Evolutionary conservation across 2,797 vertebrate genomes (phyloP), one percentile per base, ranked within the genome.

Genomic region (Bovichtus diacanthus): DNA sequence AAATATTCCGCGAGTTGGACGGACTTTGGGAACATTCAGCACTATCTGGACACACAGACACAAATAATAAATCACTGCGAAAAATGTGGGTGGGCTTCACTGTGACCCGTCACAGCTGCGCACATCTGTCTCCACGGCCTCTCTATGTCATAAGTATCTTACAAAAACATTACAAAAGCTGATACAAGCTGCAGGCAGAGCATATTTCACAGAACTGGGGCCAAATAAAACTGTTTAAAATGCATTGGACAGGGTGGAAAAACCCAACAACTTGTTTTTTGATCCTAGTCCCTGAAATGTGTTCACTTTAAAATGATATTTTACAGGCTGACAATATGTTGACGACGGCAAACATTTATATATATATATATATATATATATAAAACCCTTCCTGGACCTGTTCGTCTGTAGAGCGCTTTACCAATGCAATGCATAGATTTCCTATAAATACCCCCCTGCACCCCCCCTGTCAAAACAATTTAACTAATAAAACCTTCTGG

Each of bases 41-140:
- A n/a, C 7, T 43, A 44, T 79, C 43, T 54, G 18, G 9, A 44
- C 50, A 11, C 54, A 27, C 70, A 39, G 19, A 49, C 12, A 49
- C 29, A n/a, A 50, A 55, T 58, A 73, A 87, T 90, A 82, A 75
- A 83, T 81, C 55, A 43, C 67, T 55, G 67, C 50, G n/a, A 36
- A 72, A 82, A 78, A 65, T 86, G 92, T 90, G 91, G 88, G 89
- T 91, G 89, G 91, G 88, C 91, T 90, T 76, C 63, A 3, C 68
- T 23, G 70, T 50, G 84, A 82, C 62, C 63, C 46, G 70, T 85
- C 80, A 83, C 89, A 92, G 92, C 90, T 92, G 90, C 25, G 25
- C 80, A 90, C 85, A 91, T 90, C 82, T 90, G 84, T 89, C 89
- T 90, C 60, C 59, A 70, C 62, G 5, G 61, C 54, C 70, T 65